Evolutionary conservation across 2,113 vertebrate genomes (phyloP).

Genomic region (Manacus vitellinus): DNA sequence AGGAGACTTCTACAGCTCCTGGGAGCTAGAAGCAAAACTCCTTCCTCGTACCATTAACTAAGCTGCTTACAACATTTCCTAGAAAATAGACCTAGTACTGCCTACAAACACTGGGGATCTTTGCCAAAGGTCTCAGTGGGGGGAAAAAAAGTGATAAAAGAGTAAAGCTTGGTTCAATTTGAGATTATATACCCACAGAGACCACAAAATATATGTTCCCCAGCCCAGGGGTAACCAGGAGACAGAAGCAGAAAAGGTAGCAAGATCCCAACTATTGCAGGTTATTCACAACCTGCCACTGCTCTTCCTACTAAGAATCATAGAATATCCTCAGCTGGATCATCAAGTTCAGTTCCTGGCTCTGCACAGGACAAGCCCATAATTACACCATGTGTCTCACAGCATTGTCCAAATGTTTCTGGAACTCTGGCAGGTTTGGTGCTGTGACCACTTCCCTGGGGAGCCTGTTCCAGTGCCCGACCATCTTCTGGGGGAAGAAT

Average conservation of each 20-base stretch:
- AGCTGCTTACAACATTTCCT: neutral
- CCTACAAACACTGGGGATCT: neutral
- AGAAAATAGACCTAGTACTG: neutral
- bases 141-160: neutral
- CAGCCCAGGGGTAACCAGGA: neutral
- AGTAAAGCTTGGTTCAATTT: neutral
- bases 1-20: neutral
- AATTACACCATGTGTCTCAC: neutral
- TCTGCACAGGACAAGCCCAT: neutral
- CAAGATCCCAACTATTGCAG: accelerated
- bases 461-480: neutral
- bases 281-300: neutral
- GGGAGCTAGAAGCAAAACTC: neutral
- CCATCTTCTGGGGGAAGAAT: neutral
- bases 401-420: neutral
- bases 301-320: neutral
- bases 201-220: neutral
- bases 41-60: neutral
- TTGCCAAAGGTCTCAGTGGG: neutral
- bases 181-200: neutral
- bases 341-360: neutral
- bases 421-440: neutral
- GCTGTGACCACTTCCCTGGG: too few species aligned
- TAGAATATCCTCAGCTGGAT: neutral
- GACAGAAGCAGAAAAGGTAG: neutral